Evolutionary conservation across 1,140 invertebrate genomes (phyloP).

Genomic region (Drosophila parvula): DNA sequence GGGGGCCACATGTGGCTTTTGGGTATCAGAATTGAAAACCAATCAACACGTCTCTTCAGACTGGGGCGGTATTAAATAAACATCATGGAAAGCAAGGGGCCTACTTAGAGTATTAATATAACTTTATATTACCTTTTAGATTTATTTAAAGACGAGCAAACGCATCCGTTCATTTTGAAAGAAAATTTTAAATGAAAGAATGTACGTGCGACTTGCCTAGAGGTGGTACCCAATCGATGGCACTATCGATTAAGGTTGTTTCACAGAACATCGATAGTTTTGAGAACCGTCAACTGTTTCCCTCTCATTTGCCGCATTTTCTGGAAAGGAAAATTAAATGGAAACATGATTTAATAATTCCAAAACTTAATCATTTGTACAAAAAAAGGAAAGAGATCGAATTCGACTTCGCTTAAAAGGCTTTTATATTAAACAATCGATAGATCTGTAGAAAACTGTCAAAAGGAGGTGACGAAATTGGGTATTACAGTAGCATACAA

Average conservation of each 20-base stretch:
- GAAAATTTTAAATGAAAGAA: conserved; percentile 24
- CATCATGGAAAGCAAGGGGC: conserved; percentile 88
- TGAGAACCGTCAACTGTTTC: too few species aligned
- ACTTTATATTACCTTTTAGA: conserved; percentile 12
- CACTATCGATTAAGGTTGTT: neutral
- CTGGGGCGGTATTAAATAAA: conserved; percentile 65
- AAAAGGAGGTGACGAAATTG: too few species aligned
- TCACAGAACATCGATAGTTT: neutral
- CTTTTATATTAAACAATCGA: too few species aligned
- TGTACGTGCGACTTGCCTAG: conserved; percentile 5
- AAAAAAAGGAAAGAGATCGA: too few species aligned
- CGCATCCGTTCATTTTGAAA: conserved; percentile 7
- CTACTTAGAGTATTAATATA: conserved; percentile 75
- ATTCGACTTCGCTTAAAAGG: too few species aligned
- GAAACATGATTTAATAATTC: too few species aligned
- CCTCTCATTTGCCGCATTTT: too few species aligned
- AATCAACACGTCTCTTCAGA: conserved; percentile 79
- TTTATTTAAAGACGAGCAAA: neutral
- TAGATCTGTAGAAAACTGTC: too few species aligned
- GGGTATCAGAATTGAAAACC: conserved; percentile 63
- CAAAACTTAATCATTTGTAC: too few species aligned
- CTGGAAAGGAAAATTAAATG: too few species aligned
- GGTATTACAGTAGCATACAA: too few species aligned
- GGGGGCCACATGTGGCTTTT: conserved; percentile 13
- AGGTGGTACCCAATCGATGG: neutral